Evolutionary conservation across 2,888 invertebrate genomes (phyloP).

Genomic region (Troglohyphantes excavatus): DNA sequence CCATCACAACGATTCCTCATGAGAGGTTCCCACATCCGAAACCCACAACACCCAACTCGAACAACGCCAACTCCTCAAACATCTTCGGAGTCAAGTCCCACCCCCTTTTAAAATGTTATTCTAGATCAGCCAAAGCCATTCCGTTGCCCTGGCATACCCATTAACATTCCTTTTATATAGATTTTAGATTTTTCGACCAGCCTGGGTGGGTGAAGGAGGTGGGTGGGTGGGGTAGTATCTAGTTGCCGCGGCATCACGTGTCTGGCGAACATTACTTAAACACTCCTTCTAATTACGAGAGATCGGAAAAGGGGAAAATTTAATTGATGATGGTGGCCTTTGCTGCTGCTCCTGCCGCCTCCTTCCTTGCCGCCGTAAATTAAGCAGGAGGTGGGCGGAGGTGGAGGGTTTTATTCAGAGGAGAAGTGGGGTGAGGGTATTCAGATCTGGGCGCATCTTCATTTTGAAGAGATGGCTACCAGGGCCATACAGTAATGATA

Average conservation of each 20-base stretch:
- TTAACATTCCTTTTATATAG: conserved; percentile 74
- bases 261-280: conserved; percentile 78
- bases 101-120: too few relatives aligned
- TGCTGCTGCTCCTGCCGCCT: background rate
- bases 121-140: conserved; percentile 18
- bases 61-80: too few relatives aligned
- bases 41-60: too few relatives aligned
- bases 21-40: too few relatives aligned
- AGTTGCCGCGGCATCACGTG: conserved; percentile 69
- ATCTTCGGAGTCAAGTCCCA: too few relatives aligned
- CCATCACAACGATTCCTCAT: too few relatives aligned
- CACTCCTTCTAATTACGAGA: conserved; percentile 78
- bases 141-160: conserved; percentile 40
- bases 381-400: conserved; percentile 62
- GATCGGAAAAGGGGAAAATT: conserved; percentile 77
- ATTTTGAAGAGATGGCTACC: too few relatives aligned
- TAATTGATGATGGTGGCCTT: conserved; percentile 77
- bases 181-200: conserved; percentile 75
- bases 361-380: conserved; percentile 66
- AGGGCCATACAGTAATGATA: too few relatives aligned
- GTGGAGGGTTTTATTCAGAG: background rate
- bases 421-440: conserved; percentile 16
- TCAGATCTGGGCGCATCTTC: background rate
- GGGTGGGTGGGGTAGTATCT: conserved; percentile 35
- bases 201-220: background rate